Evolutionary conservation across 64 coral and sea anemone species (phyloP).

Genomic region (Pocillopora verrucosa): DNA sequence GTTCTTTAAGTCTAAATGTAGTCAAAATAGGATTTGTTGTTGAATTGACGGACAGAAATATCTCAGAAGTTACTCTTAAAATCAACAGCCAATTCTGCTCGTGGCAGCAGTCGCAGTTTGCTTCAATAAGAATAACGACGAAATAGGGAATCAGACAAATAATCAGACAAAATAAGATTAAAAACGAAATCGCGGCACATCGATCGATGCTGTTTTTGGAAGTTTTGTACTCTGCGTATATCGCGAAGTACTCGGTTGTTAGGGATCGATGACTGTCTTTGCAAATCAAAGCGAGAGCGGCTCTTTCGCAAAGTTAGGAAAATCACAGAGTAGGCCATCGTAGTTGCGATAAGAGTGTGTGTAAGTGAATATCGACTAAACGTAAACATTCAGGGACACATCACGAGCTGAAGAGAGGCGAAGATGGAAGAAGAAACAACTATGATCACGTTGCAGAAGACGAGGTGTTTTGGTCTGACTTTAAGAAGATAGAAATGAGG

Average conservation of each 20-base stretch:
- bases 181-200: constrained; percentile 6
- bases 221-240: background rate
- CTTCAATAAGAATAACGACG: background rate
- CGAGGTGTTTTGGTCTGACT: background rate
- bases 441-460: background rate
- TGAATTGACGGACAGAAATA: constrained; percentile 8
- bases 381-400: background rate
- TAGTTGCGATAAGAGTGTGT: background rate
- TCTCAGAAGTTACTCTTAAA: background rate
- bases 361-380: background rate
- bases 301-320: background rate
- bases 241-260: background rate
- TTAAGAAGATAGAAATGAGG: constrained; percentile 2
- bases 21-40: background rate
- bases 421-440: constrained; percentile 2
- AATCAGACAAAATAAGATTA: constrained; percentile 8
- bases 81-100: background rate
- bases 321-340: background rate
- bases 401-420: background rate
- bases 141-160: constrained; percentile 11
- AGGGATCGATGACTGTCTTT: background rate
- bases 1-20: background rate
- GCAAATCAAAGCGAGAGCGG: background rate
- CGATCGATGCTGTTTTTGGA: background rate
- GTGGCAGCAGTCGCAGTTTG: background rate